Conservation (phyloP, 37 sponge, comb jelly and placozoan genomes). For the Oopsacas minuta region DNA sequence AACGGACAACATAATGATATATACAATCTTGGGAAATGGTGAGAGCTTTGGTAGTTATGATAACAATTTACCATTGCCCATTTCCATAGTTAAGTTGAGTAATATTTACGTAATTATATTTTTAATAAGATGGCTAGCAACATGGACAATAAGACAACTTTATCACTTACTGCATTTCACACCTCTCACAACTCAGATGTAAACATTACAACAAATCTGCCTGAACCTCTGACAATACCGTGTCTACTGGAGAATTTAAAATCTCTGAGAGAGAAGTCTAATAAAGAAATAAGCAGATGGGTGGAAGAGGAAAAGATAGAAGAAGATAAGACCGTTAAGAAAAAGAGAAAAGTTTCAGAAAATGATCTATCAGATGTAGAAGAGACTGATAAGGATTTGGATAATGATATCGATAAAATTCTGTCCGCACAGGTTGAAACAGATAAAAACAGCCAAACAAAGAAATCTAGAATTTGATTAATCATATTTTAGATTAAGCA, state of each 20-base stretch:
- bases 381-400: neutral
- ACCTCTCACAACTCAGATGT: neutral
- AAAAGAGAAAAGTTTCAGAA: neutral
- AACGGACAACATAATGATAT: too few relatives aligned
- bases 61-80: too few relatives aligned
- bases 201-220: neutral
- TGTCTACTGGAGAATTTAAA: neutral
- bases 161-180: neutral
- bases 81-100: too few relatives aligned
- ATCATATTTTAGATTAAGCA: too few relatives aligned
- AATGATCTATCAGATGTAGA: neutral
- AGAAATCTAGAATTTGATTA: neutral
- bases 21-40: too few relatives aligned
- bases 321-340: neutral
- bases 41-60: too few relatives aligned
- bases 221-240: neutral
- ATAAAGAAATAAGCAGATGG: neutral
- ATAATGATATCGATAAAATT: neutral
- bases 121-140: neutral
- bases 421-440: neutral
- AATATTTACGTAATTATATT: too few relatives aligned
- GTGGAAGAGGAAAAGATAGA: neutral
- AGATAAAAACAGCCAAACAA: neutral
- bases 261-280: neutral
- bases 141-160: neutral